A percentile compares a stretch with the other conserved stretches of the same genome.
Conservation (phyloP, 2,888 invertebrate species). For the Temnothorax unifasciatus region DNA sequence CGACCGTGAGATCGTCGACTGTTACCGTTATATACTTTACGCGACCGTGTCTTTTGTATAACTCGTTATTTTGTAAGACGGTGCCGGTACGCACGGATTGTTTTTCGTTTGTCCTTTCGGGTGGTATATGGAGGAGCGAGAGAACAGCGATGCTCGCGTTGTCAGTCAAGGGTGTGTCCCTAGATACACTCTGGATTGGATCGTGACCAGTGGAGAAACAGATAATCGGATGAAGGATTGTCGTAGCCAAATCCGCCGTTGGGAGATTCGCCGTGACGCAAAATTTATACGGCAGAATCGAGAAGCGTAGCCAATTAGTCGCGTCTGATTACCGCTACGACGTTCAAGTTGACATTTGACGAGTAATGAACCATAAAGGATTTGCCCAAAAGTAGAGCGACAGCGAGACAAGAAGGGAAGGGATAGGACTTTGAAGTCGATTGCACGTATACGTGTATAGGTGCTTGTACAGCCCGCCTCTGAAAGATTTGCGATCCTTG, state of each 20-base stretch:
- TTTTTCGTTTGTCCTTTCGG: constrained; percentile 27
- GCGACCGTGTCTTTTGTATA: neutral
- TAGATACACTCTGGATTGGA: constrained; percentile 12
- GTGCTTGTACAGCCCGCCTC: constrained; percentile 43
- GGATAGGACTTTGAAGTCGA: constrained; percentile 28
- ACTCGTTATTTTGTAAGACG: constrained; percentile 32
- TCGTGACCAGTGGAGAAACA: constrained; percentile 2
- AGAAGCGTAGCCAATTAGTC: constrained; percentile 49
- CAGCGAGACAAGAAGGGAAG: neutral
- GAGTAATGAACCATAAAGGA: constrained; percentile 56
- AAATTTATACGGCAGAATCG: constrained; percentile 19
- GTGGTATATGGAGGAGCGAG: neutral
- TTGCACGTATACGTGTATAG: constrained; percentile 26
- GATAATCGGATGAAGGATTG: constrained; percentile 29
- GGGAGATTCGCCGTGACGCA: constrained; percentile 28
- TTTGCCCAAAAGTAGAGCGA: constrained; percentile 12
- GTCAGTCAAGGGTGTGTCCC: neutral
- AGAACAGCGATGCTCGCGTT: constrained; percentile 6
- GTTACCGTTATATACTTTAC: constrained; percentile 31
- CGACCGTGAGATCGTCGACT: neutral
- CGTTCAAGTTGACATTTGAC: constrained; percentile 63
- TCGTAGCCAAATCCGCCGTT: neutral
- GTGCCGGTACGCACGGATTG: neutral
- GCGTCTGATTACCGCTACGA: constrained; percentile 53
- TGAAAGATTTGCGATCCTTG: constrained; percentile 47